Base-by-base conservation (phyloP, 2,888 invertebrate genomes). In the Trypoxylon attenuatum region DNA sequence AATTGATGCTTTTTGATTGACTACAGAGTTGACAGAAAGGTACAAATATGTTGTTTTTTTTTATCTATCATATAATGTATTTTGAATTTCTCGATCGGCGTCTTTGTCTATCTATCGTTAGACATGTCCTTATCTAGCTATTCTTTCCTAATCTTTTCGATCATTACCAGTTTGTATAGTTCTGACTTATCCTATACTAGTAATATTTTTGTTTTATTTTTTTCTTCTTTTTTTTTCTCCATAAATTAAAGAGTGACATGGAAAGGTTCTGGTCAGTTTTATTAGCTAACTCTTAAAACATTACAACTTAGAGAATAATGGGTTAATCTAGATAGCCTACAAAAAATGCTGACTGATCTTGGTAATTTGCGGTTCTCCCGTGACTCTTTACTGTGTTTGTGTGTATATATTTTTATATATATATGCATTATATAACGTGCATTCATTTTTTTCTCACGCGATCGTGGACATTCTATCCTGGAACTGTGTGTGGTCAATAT, bases 221-320 rank as follows among this genome's bases (percentile, higher is more conserved):
- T n/a, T n/a, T n/a, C n/a, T n/a, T n/a, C n/a, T n/a, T n/a, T n/a
- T n/a, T n/a, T n/a, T n/a, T n/a, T n/a, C n/a, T 53, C 50, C 62
- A 53, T 63, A 73, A 80, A 83, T 82, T 79, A 82, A 82, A 77
- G 77, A 82, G 65, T 77, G 74, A 77, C 70, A 68, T 82, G 80
- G 80, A 84, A 81, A 84, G 82, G 79, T 84, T 82, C 78, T 85
- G 78, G 81, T 84, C 81, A 81, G 76, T 77, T 84, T 85, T 86
- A 85, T 86, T 82, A 82, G 77, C 84, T 87, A 87, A 76, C 80
- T 82, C 81, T 84, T 83, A 82, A 78, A 78, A 79, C 78, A 84
- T 80, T 84, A 87, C 86, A 86, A 83, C 82, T 86, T 84, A 83
- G 82, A 82, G 55, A 66, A 54, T 73, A 69, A 73, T 77, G 76